Conservation (phyloP, 1,140 invertebrate species). For the Sminthurinus signatus region DNA sequence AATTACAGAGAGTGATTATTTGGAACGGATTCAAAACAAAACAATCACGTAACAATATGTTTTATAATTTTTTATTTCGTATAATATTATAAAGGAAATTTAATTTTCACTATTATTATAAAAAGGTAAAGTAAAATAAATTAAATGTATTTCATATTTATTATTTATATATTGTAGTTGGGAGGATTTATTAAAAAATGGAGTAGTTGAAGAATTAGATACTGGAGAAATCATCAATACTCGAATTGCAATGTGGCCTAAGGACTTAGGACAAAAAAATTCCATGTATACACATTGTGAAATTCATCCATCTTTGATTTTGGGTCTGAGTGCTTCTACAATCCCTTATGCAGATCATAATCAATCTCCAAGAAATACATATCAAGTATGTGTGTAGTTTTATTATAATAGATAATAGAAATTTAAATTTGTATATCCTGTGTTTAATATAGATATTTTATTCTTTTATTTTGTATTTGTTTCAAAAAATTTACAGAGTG, state of each 20-base stretch:
- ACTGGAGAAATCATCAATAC: conserved; percentile 97
- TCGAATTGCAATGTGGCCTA: conserved; percentile 96
- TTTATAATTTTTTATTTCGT: not conserved
- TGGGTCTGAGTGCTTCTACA: conserved; percentile 96
- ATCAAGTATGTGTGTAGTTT: conserved; percentile 56
- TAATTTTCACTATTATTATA: not conserved
- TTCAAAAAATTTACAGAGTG: conserved; percentile 9
- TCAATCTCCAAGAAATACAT: conserved; percentile 95
- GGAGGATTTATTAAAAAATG: conserved; percentile 92
- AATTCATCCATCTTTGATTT: conserved; percentile 97
- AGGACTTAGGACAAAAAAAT: conserved; percentile 48
- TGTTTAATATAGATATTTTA: not conserved
- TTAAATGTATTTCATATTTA: too few species aligned
- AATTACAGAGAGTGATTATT: conserved; percentile 58
- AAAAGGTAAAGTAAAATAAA: too few species aligned
- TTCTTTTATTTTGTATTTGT: not conserved
- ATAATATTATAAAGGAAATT: too few species aligned
- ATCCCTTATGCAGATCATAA: conserved; percentile 99
- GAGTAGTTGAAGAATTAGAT: conserved; percentile 98
- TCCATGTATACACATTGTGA: conserved; percentile 98
- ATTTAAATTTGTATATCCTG: not conserved
- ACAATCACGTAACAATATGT: not conserved
- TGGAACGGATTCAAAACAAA: not conserved
- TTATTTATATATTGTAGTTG: conserved; percentile 53
- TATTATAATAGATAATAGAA: too few species aligned